Evolutionary conservation across 2,113 vertebrate genomes (phyloP).

Genomic region (Guaruba guarouba): DNA sequence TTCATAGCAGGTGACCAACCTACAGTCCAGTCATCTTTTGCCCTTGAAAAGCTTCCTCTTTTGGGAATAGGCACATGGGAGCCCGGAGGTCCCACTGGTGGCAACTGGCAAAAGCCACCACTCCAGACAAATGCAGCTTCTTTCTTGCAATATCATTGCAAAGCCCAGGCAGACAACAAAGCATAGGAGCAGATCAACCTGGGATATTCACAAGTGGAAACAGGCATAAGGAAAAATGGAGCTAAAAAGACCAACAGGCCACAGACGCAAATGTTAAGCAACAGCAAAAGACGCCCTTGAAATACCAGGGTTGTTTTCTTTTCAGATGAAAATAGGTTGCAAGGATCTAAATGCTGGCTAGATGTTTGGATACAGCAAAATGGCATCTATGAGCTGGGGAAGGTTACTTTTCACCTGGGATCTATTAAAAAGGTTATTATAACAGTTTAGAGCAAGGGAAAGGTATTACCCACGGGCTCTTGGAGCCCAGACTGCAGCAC

Average conservation of each 20-base stretch:
- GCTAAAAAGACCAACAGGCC: neutral
- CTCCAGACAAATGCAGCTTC: neutral
- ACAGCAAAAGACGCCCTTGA: neutral
- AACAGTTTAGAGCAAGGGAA: neutral
- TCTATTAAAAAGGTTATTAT: neutral
- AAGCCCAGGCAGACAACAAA: neutral
- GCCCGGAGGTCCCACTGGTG: neutral
- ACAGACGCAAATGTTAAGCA: neutral
- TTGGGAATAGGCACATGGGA: neutral
- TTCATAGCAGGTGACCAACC: neutral
- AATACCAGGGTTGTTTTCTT: neutral
- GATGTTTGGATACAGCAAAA: neutral
- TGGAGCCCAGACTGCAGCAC: neutral
- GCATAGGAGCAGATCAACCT: neutral
- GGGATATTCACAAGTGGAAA: neutral
- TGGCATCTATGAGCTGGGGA: neutral
- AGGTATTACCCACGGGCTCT: accelerated
- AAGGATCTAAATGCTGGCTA: neutral
- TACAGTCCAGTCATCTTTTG: neutral
- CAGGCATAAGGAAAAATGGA: neutral
- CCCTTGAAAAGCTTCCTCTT: neutral
- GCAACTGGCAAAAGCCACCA: neutral
- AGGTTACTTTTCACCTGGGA: neutral
- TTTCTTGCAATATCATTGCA: neutral
- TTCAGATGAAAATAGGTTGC: neutral